phyloP scores from a whole-genome alignment of 2,797 vertebrate species.

The Phoebastria nigripes region DNA sequence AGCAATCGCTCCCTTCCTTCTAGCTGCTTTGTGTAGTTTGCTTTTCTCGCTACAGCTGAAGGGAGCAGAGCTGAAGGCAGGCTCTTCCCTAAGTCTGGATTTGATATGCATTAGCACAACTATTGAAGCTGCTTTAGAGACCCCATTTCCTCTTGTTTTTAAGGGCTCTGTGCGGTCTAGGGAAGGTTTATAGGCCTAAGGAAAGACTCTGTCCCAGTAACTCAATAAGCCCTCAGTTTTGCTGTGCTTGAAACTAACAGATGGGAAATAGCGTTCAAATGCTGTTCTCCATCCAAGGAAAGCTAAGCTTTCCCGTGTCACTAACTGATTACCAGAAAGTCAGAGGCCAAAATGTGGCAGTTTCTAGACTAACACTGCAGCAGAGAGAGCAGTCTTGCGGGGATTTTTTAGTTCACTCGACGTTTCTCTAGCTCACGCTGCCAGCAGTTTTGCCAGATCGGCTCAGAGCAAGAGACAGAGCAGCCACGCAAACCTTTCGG shows the following conservation, averaged over 20 bases:
- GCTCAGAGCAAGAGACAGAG: not conserved
- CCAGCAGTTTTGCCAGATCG: not conserved
- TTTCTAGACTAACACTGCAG: not conserved
- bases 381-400: not conserved
- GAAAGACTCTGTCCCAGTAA: not conserved
- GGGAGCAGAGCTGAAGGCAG: not conserved
- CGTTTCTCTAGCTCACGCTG: not conserved
- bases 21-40: not conserved
- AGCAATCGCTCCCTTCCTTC: not conserved
- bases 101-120: not conserved
- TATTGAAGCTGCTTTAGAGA: not conserved
- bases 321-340: not conserved
- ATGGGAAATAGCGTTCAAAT: not conserved
- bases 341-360: not conserved
- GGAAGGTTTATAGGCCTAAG: not conserved
- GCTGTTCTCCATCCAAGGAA: not conserved
- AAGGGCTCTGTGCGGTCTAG: not conserved
- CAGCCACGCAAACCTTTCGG: not conserved
- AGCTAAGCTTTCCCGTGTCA: not conserved
- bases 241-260: not conserved
- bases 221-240: not conserved
- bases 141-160: not conserved
- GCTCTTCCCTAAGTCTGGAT: not conserved
- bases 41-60: not conserved
- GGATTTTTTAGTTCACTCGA: not conserved